phyloP scores from a whole-genome alignment of 2,888 invertebrate species.

The Metellina segmentata region DNA sequence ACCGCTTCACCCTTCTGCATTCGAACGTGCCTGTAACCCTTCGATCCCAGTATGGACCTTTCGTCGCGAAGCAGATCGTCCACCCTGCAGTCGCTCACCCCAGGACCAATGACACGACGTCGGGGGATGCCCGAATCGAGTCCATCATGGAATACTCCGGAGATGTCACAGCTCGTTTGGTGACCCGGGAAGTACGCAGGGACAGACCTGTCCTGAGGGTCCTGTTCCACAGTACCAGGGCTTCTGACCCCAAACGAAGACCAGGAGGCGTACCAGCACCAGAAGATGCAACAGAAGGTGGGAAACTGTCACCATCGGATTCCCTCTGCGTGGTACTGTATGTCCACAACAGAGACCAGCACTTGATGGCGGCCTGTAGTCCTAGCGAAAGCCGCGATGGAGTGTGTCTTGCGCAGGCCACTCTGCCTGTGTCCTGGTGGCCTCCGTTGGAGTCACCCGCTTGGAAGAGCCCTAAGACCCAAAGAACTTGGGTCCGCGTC shows the following conservation, averaged over 20 bases:
- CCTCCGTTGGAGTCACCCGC: conserved; percentile 79
- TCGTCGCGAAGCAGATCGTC: conserved; percentile 96
- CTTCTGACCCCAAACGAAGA: conserved; percentile 71
- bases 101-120: conserved; percentile 67
- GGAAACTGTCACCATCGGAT: conserved; percentile 23
- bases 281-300: conserved; percentile 41
- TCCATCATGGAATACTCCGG: conserved; percentile 77
- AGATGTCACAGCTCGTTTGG: conserved; percentile 91
- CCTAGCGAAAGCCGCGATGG: conserved; percentile 93
- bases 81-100: conserved; percentile 85
- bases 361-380: conserved; percentile 93
- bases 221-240: conserved; percentile 86
- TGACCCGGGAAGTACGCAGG: conserved; percentile 91
- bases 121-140: conserved; percentile 68
- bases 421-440: conserved; percentile 96
- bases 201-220: conserved; percentile 95
- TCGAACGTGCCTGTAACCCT: conserved; percentile 94
- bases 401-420: conserved; percentile 93
- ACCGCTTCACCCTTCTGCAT: conserved; percentile 86
- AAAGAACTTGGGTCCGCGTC: conserved; percentile 85
- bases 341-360: conserved; percentile 82
- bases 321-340: conserved; percentile 78
- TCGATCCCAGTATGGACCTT: conserved; percentile 95
- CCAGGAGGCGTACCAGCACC: neutral
- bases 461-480: conserved; percentile 77